Percentiles rank a stretch among this genome's conserved stretches.
Evolutionary conservation across 2,888 invertebrate genomes (phyloP).

Genomic region (Bruchidius siliquastri): DNA sequence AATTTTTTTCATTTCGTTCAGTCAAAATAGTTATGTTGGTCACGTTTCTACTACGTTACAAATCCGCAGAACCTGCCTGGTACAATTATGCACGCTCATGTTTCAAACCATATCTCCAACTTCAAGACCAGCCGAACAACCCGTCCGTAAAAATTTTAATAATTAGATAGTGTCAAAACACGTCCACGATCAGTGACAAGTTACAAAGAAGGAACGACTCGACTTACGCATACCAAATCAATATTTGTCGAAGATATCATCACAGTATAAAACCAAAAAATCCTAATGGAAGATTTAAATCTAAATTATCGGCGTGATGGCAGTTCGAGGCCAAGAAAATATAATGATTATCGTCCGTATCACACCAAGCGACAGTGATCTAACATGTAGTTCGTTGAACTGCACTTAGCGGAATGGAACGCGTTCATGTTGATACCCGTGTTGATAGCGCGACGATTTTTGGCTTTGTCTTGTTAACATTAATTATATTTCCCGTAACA

Average conservation of each 20-base stretch:
- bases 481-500: not conserved
- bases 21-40: no score
- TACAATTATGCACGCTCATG: not conserved
- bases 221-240: conserved; percentile 1
- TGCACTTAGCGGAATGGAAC: not conserved
- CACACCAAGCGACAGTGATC: conserved; percentile 36
- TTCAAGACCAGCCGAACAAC: not conserved
- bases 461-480: not conserved
- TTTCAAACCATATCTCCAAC: not conserved
- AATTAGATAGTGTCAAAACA: not conserved
- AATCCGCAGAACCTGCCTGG: not conserved
- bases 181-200: not conserved
- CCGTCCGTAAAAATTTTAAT: not conserved
- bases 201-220: conserved; percentile 1
- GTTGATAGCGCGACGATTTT: conserved; percentile 17
- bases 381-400: conserved; percentile 16
- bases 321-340: conserved; percentile 35
- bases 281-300: conserved; percentile 27
- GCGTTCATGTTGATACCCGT: conserved; percentile 10
- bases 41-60: no score
- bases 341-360: conserved; percentile 38
- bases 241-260: conserved; percentile 14
- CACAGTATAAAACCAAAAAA: conserved; percentile 19
- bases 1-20: no score
- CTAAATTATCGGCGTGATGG: conserved; percentile 18